Conservation (phyloP, 2,888 invertebrate genomes). For the Dorcus parallelipipedus region DNA sequence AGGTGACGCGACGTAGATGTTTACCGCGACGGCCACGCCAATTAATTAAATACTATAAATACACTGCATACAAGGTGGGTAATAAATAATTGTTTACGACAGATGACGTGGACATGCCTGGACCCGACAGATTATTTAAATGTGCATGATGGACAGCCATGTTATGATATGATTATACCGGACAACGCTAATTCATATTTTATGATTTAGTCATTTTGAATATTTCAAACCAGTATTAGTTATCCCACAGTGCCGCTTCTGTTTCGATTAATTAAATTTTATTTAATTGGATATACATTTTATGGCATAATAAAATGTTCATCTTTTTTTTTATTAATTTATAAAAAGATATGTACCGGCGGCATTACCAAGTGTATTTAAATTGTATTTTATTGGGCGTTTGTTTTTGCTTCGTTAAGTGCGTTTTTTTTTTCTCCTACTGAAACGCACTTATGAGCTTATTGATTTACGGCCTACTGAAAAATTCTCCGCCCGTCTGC, state of each 20-base stretch:
- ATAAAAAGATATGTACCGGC: neutral
- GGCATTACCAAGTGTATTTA: no score
- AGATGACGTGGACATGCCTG: constrained; percentile 39
- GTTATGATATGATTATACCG: constrained; percentile 33
- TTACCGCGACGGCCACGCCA: constrained; percentile 27
- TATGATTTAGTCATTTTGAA: constrained; percentile 30
- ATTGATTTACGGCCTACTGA: no score
- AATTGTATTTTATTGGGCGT: no score
- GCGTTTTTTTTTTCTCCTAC: no score
- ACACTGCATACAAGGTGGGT: constrained; percentile 39
- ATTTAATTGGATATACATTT: constrained; percentile 11
- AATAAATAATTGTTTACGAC: constrained; percentile 46
- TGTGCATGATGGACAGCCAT: constrained; percentile 40
- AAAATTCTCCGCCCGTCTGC: no score
- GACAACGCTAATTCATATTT: constrained; percentile 30
- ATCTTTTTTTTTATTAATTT: constrained; percentile 3
- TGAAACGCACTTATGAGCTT: no score
- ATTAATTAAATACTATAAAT: constrained; percentile 44
- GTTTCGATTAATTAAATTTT: constrained; percentile 16
- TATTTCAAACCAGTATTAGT: constrained; percentile 24
- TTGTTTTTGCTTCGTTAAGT: no score
- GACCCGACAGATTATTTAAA: constrained; percentile 42
- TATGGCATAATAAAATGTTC: constrained; percentile 4
- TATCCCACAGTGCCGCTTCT: constrained; percentile 9
- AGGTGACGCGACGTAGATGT: constrained; percentile 22